These are phyloP conservation scores for Macrostomum cliftonense DNA, from an alignment of 2,888 invertebrate species.

Conservation along the genomic window DNA sequence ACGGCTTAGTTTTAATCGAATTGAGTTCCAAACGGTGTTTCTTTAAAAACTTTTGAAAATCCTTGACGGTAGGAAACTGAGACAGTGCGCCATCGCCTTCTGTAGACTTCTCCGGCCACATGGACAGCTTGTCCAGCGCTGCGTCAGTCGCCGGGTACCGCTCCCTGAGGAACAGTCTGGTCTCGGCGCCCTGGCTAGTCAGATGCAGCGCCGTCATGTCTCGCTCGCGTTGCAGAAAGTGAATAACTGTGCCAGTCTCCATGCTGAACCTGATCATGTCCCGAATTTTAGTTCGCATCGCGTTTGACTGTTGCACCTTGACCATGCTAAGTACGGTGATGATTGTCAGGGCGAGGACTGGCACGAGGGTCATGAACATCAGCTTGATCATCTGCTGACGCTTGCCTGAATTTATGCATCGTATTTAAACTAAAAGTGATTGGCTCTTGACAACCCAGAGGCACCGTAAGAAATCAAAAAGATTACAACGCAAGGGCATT, in stretches of 20 bases:
- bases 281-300: conserved; percentile 5
- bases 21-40: conserved; percentile 23
- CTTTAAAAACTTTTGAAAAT: conserved; percentile 18
- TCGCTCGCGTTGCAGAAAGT: conserved; percentile 20
- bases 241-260: conserved; percentile 17
- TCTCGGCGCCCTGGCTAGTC: conserved; percentile 21
- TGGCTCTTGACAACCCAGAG: too few species aligned
- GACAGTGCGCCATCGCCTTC: conserved; percentile 4
- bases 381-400: conserved; percentile 18
- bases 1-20: conserved; percentile 14
- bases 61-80: conserved; percentile 18
- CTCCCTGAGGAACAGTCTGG: conserved; percentile 19
- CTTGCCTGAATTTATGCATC: conserved; percentile 14
- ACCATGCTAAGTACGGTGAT: conserved; percentile 12
- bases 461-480: too few species aligned
- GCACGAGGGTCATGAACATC: conserved; percentile 14
- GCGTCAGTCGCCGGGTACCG: conserved; percentile 22
- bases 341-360: conserved; percentile 13
- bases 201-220: conserved; percentile 25
- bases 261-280: conserved; percentile 14
- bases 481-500: too few species aligned
- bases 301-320: conserved; percentile 8
- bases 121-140: conserved; percentile 17
- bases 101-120: conserved; percentile 17
- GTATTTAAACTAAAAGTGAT: too few species aligned